Percentiles rank a stretch among this genome's conserved stretches.
Conservation (phyloP, 2,888 invertebrate genomes). For the Listrodromus nycthemerus region DNA sequence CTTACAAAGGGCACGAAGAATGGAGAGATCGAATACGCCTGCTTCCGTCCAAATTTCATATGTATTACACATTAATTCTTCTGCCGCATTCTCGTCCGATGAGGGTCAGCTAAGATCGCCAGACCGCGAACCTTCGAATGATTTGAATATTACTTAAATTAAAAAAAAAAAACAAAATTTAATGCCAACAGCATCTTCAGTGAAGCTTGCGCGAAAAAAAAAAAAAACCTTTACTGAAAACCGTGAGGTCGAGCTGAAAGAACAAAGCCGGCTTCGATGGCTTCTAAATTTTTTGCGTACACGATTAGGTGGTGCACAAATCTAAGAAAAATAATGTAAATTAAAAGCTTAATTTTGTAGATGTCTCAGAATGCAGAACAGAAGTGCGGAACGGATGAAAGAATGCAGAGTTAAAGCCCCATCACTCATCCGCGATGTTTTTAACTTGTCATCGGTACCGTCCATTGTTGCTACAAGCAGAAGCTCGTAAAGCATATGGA, state of each 20-base stretch:
- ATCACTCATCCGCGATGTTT: constrained; percentile 70
- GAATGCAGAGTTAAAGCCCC: constrained; percentile 35
- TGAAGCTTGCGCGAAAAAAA: too few relatives aligned
- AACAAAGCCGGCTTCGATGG: neutral
- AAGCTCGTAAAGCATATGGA: constrained; percentile 78
- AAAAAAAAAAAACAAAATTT: neutral
- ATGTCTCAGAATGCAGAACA: neutral
- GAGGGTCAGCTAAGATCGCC: neutral
- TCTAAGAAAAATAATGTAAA: neutral
- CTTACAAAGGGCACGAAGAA: constrained; percentile 15
- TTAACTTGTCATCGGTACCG: constrained; percentile 79
- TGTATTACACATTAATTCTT: neutral
- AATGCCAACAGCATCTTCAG: neutral
- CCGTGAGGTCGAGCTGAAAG: neutral
- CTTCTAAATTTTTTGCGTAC: neutral
- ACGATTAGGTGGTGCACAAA: neutral
- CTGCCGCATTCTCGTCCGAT: neutral
- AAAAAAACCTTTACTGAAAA: neutral
- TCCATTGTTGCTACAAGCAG: constrained; percentile 79
- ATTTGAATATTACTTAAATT: neutral
- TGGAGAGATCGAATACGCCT: constrained; percentile 35
- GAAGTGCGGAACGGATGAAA: constrained; percentile 34
- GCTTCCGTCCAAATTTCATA: constrained; percentile 34
- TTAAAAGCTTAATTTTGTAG: neutral
- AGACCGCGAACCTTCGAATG: neutral